Conservation (phyloP, 2,113 vertebrate genomes). For the Hyperoodon ampullatus region DNA sequence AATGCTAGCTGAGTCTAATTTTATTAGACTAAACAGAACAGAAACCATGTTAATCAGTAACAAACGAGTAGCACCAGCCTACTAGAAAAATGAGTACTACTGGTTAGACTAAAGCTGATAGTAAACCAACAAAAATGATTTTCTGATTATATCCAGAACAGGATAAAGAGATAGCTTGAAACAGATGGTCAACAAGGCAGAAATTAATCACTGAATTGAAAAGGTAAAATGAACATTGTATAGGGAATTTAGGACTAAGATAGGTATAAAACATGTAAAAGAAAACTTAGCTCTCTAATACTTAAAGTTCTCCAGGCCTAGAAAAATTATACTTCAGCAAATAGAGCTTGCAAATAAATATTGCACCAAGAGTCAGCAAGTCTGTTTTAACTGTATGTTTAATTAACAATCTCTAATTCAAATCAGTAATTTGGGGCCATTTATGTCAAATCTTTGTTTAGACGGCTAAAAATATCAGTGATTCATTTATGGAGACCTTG, state of each 20-base stretch:
- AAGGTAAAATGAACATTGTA: background rate
- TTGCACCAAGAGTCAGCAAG: background rate
- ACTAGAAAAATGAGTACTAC: background rate
- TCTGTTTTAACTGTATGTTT: background rate
- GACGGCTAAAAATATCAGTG: background rate
- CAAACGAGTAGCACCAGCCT: background rate
- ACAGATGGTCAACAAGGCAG: background rate
- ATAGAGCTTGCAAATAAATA: background rate
- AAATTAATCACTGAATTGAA: conserved; percentile 9
- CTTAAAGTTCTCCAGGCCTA: background rate
- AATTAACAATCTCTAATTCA: background rate
- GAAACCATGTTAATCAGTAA: background rate
- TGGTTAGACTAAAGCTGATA: background rate
- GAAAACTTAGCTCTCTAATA: background rate
- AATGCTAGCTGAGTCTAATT: background rate
- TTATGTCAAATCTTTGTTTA: conserved; percentile 9
- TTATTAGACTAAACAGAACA: background rate
- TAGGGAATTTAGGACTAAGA: background rate
- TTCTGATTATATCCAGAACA: background rate
- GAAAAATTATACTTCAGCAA: conserved; percentile 1
- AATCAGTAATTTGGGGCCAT: background rate
- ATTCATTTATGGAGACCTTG: background rate
- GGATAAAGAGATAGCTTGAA: background rate
- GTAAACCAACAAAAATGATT: background rate
- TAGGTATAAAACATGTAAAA: background rate